A percentile compares a stretch with the other conserved stretches of the same genome.
Evolutionary conservation across 2,888 invertebrate species (phyloP).

Genomic region (Danaus chrysippus): DNA sequence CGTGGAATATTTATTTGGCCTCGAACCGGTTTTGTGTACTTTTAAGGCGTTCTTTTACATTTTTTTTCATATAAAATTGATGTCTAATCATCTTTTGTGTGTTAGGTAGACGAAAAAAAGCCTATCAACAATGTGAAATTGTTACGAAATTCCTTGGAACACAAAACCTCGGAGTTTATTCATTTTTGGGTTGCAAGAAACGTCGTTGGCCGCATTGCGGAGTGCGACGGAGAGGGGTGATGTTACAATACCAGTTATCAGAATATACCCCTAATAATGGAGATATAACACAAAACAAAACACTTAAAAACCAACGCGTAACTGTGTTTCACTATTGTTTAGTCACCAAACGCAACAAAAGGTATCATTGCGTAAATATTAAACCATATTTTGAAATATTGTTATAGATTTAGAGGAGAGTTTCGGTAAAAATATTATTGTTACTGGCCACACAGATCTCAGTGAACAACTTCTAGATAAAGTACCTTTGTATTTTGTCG

Average conservation of each 20-base stretch:
- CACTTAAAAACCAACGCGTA: neutral
- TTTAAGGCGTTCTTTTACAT: conserved; percentile 7
- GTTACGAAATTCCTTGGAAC: conserved; percentile 58
- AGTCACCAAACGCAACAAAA: conserved; percentile 5
- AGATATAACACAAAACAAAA: conserved; percentile 25
- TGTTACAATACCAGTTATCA: conserved; percentile 47
- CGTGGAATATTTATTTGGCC: conserved; percentile 47
- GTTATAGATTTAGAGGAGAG: neutral
- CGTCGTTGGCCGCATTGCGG: conserved; percentile 42
- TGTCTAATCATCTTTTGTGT: neutral
- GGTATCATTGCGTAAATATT: neutral
- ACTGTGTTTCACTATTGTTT: neutral
- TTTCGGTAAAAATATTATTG: conserved; percentile 31
- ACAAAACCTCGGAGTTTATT: conserved; percentile 64
- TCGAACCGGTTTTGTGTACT: conserved; percentile 14
- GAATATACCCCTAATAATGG: conserved; percentile 32
- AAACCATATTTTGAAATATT: neutral
- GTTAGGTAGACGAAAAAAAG: conserved; percentile 11
- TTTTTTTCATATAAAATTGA: conserved; percentile 11
- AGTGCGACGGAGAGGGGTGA: conserved; percentile 41
- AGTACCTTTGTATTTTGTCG: conserved; percentile 45
- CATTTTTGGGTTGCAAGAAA: conserved; percentile 41
- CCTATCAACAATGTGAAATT: conserved; percentile 14
- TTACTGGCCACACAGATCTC: conserved; percentile 39
- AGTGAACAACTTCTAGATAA: conserved; percentile 51